phyloP scores from a whole-genome alignment of 1,140 invertebrate genomes.

The Drosophila ficusphila region DNA sequence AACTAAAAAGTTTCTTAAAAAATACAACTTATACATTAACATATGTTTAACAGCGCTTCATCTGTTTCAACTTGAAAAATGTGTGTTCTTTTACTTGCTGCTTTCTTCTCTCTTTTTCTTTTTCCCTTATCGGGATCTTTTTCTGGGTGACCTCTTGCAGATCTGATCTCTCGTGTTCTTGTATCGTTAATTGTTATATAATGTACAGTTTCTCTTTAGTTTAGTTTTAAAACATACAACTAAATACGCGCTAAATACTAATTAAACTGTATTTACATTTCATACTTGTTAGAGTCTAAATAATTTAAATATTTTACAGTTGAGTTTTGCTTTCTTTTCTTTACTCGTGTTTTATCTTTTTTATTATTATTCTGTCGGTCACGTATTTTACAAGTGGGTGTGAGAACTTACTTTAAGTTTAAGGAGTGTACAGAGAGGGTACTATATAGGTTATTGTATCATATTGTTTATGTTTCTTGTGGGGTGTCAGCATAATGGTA shows the following conservation, averaged over 20 bases:
- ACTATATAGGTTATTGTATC: constrained; percentile 46
- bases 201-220: constrained; percentile 74
- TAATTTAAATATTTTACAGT: constrained; percentile 79
- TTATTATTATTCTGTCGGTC: constrained; percentile 46
- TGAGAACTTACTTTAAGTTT: constrained; percentile 65
- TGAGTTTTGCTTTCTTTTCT: constrained; percentile 55
- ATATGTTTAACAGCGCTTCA: constrained; percentile 71
- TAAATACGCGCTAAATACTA: constrained; percentile 82
- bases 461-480: constrained; percentile 34
- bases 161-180: constrained; percentile 23
- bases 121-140: constrained; percentile 26
- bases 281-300: constrained; percentile 67
- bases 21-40: constrained; percentile 60
- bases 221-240: constrained; percentile 83
- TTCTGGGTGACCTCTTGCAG: constrained; percentile 14
- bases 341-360: constrained; percentile 51
- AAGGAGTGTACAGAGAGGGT: constrained; percentile 63
- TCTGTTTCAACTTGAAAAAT: constrained; percentile 70
- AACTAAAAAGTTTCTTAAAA: constrained; percentile 81
- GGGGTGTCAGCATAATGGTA: constrained; percentile 29
- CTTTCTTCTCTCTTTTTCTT: constrained; percentile 33
- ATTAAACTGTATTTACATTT: constrained; percentile 83
- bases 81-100: constrained; percentile 57
- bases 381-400: constrained; percentile 76
- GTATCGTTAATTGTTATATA: constrained; percentile 75